Conservation (phyloP, 2,888 invertebrate genomes). For the Boloria euphrosyne region DNA sequence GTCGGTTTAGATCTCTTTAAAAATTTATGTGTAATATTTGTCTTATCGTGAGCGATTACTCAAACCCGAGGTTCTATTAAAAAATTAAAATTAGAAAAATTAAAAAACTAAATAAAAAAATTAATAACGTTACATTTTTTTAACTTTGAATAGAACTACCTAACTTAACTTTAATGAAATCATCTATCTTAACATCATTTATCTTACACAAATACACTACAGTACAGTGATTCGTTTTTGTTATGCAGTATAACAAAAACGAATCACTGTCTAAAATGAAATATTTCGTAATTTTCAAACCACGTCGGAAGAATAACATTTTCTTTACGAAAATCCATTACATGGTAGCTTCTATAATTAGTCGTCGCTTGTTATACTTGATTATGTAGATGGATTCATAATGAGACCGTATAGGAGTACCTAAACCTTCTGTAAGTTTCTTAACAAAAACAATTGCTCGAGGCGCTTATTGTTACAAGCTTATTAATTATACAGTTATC, state of each 20-base stretch:
- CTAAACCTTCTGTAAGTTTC: constrained; percentile 36
- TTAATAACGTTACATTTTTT: neutral
- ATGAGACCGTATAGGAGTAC: constrained; percentile 25
- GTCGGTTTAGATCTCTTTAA: no score
- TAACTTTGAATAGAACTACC: no score
- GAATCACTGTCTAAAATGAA: neutral
- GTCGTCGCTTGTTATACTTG: constrained; percentile 32
- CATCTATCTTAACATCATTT: no score
- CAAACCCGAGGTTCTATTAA: no score
- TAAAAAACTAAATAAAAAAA: no score
- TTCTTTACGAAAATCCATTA: constrained; percentile 37
- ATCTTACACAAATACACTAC: no score
- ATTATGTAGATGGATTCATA: constrained; percentile 37
- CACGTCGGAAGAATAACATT: constrained; percentile 33
- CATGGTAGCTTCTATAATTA: constrained; percentile 35
- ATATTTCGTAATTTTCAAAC: constrained; percentile 18
- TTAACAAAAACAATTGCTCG: constrained; percentile 66
- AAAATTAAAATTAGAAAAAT: no score
- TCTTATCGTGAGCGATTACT: no score
- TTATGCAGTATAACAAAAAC: neutral
- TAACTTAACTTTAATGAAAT: no score
- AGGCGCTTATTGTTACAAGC: constrained; percentile 66
- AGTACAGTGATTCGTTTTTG: no score
- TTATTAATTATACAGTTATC: constrained; percentile 50
- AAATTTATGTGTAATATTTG: no score